Evolutionary conservation across 2,888 invertebrate genomes (phyloP).

Genomic region (Empis livida): DNA sequence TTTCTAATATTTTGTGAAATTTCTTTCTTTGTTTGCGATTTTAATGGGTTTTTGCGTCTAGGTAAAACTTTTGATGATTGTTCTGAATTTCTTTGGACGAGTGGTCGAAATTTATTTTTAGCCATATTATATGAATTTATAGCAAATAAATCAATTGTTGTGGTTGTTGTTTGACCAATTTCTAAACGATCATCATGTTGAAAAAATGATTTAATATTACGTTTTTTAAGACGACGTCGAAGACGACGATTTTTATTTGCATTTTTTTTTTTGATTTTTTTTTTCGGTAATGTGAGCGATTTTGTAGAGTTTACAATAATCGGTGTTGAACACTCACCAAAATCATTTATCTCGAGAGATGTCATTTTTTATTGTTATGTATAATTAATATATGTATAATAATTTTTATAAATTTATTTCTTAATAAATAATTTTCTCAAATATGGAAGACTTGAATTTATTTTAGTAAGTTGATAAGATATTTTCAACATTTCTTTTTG

Average conservation of each 20-base stretch:
- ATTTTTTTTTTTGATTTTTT: too few species aligned
- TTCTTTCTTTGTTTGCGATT: constrained; percentile 4
- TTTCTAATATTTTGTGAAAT: not conserved
- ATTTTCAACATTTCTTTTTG: too few species aligned
- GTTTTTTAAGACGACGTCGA: constrained; percentile 3
- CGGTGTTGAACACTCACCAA: too few species aligned
- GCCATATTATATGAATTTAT: constrained; percentile 22
- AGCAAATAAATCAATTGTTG: not conserved
- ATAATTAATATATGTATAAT: too few species aligned
- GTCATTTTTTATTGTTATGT: too few species aligned
- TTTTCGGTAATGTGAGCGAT: not conserved
- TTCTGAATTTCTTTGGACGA: constrained; percentile 9
- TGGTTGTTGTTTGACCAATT: not conserved
- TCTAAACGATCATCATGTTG: constrained; percentile 13
- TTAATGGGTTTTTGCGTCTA: constrained; percentile 7
- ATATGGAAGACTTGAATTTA: too few species aligned
- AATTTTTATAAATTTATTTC: too few species aligned
- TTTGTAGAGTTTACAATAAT: too few species aligned
- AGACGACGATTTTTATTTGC: not conserved
- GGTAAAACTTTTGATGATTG: too few species aligned
- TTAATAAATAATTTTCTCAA: too few species aligned
- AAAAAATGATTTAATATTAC: constrained; percentile 11
- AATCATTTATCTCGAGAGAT: too few species aligned
- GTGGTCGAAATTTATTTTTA: constrained; percentile 30
- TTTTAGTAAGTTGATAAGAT: too few species aligned